Percentiles rank a stretch among this genome's conserved stretches.
Conservation (phyloP, 2,113 vertebrate genomes). For the Seriola rivoliana region DNA sequence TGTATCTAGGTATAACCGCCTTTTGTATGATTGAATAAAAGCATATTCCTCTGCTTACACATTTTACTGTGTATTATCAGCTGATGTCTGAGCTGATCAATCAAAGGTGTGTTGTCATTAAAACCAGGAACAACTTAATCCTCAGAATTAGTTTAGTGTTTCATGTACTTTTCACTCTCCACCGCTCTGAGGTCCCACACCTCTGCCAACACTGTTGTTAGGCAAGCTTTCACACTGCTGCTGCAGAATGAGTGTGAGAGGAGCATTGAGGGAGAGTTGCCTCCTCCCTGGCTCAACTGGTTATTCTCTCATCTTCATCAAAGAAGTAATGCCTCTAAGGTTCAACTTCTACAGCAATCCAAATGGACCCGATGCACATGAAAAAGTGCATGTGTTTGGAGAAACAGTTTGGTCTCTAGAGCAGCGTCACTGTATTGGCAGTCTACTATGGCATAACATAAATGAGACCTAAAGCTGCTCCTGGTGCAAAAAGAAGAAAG, state of each 20-base stretch:
- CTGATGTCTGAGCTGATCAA: not conserved
- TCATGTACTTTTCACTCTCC: slow-evolving; percentile 34
- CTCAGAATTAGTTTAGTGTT: slow-evolving; percentile 7
- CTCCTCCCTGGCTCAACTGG: slow-evolving; percentile 51
- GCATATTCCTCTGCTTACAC: not conserved
- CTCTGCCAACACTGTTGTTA: slow-evolving; percentile 26
- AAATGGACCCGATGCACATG: slow-evolving; percentile 14
- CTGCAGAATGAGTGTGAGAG: slow-evolving; percentile 44
- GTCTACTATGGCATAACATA: not conserved
- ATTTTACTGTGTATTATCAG: not conserved
- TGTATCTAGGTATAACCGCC: not conserved
- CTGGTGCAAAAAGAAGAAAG: not conserved
- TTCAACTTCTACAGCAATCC: slow-evolving; percentile 28
- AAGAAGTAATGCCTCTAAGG: slow-evolving; percentile 42
- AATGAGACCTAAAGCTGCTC: not conserved
- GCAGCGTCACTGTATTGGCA: not conserved
- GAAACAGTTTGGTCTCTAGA: not conserved
- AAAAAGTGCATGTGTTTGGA: not conserved
- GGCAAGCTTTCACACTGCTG: slow-evolving; percentile 49
- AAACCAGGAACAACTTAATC: not conserved
- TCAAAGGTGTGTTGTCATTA: not conserved
- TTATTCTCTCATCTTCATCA: slow-evolving; percentile 71
- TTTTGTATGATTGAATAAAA: slow-evolving; percentile 7
- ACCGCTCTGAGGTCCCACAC: slow-evolving; percentile 2
- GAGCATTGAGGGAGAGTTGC: slow-evolving; percentile 8